Conservation (phyloP, 2,888 invertebrate species). For the Nasonia oneida region DNA sequence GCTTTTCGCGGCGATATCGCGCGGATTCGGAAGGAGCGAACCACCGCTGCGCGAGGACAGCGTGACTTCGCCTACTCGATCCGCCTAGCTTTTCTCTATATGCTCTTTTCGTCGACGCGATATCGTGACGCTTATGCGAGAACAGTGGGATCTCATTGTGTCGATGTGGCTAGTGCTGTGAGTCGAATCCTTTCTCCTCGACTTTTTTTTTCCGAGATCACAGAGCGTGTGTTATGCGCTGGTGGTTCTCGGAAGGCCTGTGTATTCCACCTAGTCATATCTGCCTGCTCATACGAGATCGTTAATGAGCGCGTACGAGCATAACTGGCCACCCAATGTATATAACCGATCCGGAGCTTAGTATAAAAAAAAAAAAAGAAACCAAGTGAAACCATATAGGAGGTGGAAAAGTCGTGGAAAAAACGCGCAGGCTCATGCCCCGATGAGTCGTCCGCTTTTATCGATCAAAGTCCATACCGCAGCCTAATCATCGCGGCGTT, state of each 20-base stretch:
- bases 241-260: background rate
- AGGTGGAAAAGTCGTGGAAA: slow-evolving; percentile 10
- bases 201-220: too few species aligned
- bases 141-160: background rate
- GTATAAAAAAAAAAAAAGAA: too few species aligned
- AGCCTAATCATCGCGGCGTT: slow-evolving; percentile 42
- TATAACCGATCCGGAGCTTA: background rate
- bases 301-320: slow-evolving; percentile 22
- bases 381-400: too few species aligned
- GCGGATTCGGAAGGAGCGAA: background rate
- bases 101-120: background rate
- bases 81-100: background rate
- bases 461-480: slow-evolving; percentile 60
- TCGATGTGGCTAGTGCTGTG: background rate
- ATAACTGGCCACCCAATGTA: slow-evolving; percentile 36
- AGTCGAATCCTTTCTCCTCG: background rate
- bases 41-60: background rate
- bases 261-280: slow-evolving; percentile 27
- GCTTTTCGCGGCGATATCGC: slow-evolving; percentile 25
- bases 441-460: slow-evolving; percentile 46
- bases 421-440: slow-evolving; percentile 41
- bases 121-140: background rate
- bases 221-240: too few species aligned
- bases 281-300: background rate
- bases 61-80: background rate